Conservation (phyloP, 1,140 invertebrate species). For the Drosophila erecta region DNA sequence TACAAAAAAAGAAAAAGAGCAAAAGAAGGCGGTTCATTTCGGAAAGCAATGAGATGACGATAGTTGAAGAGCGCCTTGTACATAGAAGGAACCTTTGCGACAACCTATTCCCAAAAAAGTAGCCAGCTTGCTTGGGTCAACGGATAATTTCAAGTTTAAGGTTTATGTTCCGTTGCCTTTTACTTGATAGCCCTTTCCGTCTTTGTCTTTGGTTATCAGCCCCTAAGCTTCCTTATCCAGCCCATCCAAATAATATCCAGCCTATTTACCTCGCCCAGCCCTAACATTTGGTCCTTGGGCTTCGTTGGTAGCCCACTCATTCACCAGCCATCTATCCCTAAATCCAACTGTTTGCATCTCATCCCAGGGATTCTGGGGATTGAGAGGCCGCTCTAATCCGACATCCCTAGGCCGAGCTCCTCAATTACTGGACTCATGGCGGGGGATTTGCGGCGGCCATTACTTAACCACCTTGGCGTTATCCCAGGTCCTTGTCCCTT, state of each 20-base stretch:
- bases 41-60: background rate
- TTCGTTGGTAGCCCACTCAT: background rate
- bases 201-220: background rate
- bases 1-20: background rate
- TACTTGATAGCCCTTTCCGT: background rate
- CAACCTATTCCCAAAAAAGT: background rate
- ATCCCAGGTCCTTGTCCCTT: background rate
- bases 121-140: background rate
- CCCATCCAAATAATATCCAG: constrained; percentile 1
- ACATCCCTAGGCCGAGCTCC: constrained; percentile 2
- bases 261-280: background rate
- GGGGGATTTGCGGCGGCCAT: constrained; percentile 33
- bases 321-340: background rate
- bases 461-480: constrained; percentile 7
- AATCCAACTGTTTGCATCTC: constrained; percentile 16
- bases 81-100: background rate
- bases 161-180: background rate
- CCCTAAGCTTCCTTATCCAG: constrained; percentile 1
- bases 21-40: background rate
- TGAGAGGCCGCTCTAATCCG: constrained; percentile 10
- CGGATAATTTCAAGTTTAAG: background rate
- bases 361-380: background rate
- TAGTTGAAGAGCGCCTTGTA: constrained; percentile 6
- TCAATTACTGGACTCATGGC: constrained; percentile 37
- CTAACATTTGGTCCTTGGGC: background rate